Evolutionary conservation across 2,888 invertebrate genomes (phyloP).

Genomic region (Stenichneumon culpator): DNA sequence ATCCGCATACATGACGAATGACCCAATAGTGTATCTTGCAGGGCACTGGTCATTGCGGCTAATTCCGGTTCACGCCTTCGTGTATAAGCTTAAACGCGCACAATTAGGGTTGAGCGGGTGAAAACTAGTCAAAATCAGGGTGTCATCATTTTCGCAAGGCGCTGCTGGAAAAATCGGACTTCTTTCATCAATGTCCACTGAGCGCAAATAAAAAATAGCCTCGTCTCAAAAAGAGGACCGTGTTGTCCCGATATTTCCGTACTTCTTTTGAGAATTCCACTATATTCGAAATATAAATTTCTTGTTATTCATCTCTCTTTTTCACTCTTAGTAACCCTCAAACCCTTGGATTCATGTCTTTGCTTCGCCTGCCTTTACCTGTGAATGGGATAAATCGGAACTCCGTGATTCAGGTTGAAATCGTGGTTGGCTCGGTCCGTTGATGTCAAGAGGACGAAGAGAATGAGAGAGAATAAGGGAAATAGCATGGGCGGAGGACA

Average conservation of each 20-base stretch:
- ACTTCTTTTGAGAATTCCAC: neutral
- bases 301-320: neutral
- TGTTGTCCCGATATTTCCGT: too few species aligned
- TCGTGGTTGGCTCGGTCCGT: slow-evolving; percentile 58
- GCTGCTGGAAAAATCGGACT: too few species aligned
- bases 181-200: too few species aligned
- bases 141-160: too few species aligned
- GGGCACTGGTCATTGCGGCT: neutral
- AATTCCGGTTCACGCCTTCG: neutral
- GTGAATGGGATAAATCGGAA: slow-evolving; percentile 80
- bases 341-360: neutral
- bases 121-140: neutral
- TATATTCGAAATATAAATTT: neutral
- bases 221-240: too few species aligned
- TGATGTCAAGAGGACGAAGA: slow-evolving; percentile 37
- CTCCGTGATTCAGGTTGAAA: slow-evolving; percentile 76
- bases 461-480: slow-evolving; percentile 41
- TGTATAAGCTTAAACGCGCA: neutral
- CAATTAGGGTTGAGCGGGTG: neutral
- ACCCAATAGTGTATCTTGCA: neutral
- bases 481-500: slow-evolving; percentile 34
- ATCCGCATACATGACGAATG: neutral
- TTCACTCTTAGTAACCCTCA: neutral
- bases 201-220: too few species aligned
- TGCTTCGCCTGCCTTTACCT: slow-evolving; percentile 63